These are phyloP conservation scores for Paraescarpia echinospica DNA, from an alignment of 1,140 invertebrate genomes.

Conservation along the genomic window DNA sequence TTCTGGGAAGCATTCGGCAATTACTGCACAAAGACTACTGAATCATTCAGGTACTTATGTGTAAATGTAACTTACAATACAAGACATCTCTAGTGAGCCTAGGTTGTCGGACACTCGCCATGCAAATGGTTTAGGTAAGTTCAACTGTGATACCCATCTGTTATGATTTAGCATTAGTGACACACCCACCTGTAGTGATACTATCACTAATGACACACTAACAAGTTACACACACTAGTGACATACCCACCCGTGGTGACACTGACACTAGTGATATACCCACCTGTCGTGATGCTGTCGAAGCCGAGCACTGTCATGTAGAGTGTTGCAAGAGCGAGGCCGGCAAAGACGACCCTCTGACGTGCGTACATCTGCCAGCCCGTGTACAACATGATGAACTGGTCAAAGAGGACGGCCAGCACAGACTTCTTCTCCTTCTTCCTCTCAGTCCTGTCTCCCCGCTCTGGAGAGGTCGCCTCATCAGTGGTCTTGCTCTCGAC, in stretches of 20 bases:
- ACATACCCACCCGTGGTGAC: not conserved
- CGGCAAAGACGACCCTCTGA: slow-evolving; percentile 54
- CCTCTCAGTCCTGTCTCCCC: not conserved
- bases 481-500: not conserved
- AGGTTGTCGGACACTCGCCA: too few relatives aligned
- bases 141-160: too few relatives aligned
- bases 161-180: too few relatives aligned
- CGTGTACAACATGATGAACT: slow-evolving; percentile 19
- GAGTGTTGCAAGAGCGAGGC: slow-evolving; percentile 56
- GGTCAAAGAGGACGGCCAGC: slow-evolving; percentile 6
- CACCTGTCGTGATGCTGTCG: slow-evolving; percentile 41
- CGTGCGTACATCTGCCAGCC: slow-evolving; percentile 52
- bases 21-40: too few relatives aligned
- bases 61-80: too few relatives aligned
- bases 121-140: not conserved
- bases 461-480: not conserved
- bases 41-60: too few relatives aligned
- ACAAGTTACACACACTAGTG: not conserved
- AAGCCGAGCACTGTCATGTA: slow-evolving; percentile 63
- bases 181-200: not conserved
- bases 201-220: not conserved
- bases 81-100: too few relatives aligned
- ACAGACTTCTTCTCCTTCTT: too few relatives aligned
- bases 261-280: not conserved
- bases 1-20: too few relatives aligned